A percentile compares a stretch with the other conserved stretches of the same genome.
Evolutionary conservation across 2,888 invertebrate species (phyloP).

Genomic region (Torymus texanus): DNA sequence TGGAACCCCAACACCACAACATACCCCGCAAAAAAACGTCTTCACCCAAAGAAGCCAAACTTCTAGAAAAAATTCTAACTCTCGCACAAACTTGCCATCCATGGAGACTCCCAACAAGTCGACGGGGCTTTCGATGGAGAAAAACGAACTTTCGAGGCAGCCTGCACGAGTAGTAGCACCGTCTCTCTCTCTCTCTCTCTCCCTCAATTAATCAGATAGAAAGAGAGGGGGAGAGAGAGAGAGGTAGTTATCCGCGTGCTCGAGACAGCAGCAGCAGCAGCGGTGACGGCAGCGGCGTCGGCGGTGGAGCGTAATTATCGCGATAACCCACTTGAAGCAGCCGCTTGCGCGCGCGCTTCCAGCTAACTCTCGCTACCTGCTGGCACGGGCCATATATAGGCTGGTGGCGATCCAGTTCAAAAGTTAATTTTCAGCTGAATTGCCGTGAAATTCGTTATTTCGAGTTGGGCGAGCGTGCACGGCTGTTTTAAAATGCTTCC

Average conservation of each 20-base stretch:
- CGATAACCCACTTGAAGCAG: slow-evolving; percentile 57
- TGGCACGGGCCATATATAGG: neutral
- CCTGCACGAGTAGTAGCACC: neutral
- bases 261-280: slow-evolving; percentile 42
- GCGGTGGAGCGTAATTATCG: slow-evolving; percentile 53
- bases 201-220: slow-evolving; percentile 33
- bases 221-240: neutral
- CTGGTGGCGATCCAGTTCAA: neutral
- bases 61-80: too few species aligned
- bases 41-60: too few species aligned
- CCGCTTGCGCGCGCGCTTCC: neutral
- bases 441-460: neutral
- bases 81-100: too few species aligned
- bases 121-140: too few species aligned
- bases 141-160: too few species aligned
- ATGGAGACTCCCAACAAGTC: too few species aligned
- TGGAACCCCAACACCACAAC: too few species aligned
- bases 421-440: slow-evolving; percentile 11
- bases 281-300: neutral
- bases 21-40: too few species aligned
- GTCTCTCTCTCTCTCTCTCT: neutral
- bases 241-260: slow-evolving; percentile 43
- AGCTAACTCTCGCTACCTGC: slow-evolving; percentile 9
- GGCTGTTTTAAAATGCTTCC: too few species aligned
- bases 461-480: neutral